Base-by-base conservation (phyloP, 1,140 invertebrate species). In the Cotesia vestalis region DNA sequence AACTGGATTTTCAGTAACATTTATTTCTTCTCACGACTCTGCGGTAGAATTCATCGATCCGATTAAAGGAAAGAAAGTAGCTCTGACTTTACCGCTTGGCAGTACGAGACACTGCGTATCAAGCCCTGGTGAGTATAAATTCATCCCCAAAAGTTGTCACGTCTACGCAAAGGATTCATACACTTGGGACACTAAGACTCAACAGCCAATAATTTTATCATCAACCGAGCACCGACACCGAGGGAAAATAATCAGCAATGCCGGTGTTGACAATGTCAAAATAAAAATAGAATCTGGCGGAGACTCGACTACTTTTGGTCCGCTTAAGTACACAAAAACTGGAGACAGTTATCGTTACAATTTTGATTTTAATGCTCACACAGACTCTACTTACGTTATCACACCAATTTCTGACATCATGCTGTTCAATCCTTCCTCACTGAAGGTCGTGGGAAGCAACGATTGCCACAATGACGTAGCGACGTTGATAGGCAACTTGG, bases 131-230 rank as follows among this genome's bases (percentile, higher is more conserved):
- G 83, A 85, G 59, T 98, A 97, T 81, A 87, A 90, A 60, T 91
- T 98, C 46, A 88, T 89, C 52, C 91, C 95, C 8, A 90, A 90
- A 73, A 92, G 95, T 53, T 98, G 96, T 83, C 96, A 98, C 83
- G 87, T 90, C 72, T 97, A 96, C 84, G 86, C 88, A 8, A 84
- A 83, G 77, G 88, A 84, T 79, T 88, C 80, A 3, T 83, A 87
- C 27, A 79, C 75, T 4, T 88, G 84, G 78, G 84, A 82, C 73
- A 90, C 80, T 27, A 85, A 57, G 77, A 81, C 75, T 69, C 73
- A 75, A 14, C 69, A 76, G 0, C 83, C 85, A 2, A 77, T 86
- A 52, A 82, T 85, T 35, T 66, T 87, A 36, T 77, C 85, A 4
- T 81, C 84, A 0, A 81, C 73, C 0, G 81, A 85, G 51, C 85